Evolutionary conservation across 2,797 vertebrate species (phyloP), one percentile per base, ranked within the genome.

Genomic region (Chrosomus eos): DNA sequence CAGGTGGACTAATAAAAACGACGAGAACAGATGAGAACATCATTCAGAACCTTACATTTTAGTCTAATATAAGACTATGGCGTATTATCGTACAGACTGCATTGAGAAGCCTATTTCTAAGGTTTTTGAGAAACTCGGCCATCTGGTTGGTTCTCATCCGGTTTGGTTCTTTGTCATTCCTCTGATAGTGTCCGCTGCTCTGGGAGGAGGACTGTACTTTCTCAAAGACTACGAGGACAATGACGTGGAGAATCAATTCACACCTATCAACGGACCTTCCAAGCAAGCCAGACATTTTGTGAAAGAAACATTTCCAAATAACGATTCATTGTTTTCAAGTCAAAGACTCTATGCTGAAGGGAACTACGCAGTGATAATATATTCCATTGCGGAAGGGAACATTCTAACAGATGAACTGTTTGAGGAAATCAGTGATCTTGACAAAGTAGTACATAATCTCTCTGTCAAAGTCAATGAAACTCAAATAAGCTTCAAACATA

Each of bases 211-310:
- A n/a, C 93, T 96, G 28, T 0, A 72, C 2, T 92, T 91, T 80
- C 82, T 96, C 45, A 75, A 81, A 6, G 68, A 82, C 26, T 85
- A 80, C 0, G 40, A 89, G 53, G 89, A 92, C 13, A 94, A 95
- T 45, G 88, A 95, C 81, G 88, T 96, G 0, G 94, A 96, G 84
- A 78, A 5, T 0, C 95, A 96, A 51, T 96, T 95, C 87, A 96
- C 95, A 0, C 95, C 95, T 0, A 80, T 67, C 0, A 16, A 89
- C n/a, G 94, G 96, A 16, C 93, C 92, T 0, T 95, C 95, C 66
- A 97, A 97, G 87, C 75, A 4, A 0, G 94, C 95, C 3, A 92
- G 95, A 64, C 83, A 84, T 6, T 92, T 95, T 3, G 92, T 95
- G 28, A 88, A 3, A 64, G 80, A 28, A 0, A 85, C 90, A 53